These are phyloP conservation scores for Amyelois transitella DNA, from an alignment of 1,140 invertebrate genomes.

Conservation along the genomic window DNA sequence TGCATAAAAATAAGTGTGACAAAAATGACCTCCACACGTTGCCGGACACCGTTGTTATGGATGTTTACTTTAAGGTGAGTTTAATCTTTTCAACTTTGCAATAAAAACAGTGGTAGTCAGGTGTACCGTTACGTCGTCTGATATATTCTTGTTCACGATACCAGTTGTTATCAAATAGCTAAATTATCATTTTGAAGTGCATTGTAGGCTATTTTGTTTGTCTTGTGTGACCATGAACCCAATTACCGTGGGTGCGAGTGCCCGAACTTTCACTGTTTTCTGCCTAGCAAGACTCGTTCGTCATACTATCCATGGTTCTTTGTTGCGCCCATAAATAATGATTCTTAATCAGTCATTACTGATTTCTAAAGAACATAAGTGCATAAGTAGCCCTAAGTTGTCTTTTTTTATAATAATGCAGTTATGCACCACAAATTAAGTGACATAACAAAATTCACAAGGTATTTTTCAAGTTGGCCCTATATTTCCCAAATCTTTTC, in stretches of 20 bases:
- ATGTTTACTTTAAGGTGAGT: slow-evolving; percentile 80
- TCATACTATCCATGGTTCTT: slow-evolving; percentile 23
- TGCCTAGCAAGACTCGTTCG: slow-evolving; percentile 14
- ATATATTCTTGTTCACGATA: slow-evolving; percentile 19
- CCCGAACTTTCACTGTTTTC: slow-evolving; percentile 38
- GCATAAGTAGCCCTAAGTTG: neutral
- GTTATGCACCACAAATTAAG: no score
- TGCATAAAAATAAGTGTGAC: slow-evolving; percentile 64
- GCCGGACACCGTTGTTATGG: slow-evolving; percentile 78
- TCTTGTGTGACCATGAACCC: slow-evolving; percentile 11
- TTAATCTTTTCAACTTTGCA: slow-evolving; percentile 31
- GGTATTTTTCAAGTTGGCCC: no score
- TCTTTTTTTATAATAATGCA: no score
- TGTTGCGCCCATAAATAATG: slow-evolving; percentile 16
- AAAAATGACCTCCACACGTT: slow-evolving; percentile 62
- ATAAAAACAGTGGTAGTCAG: slow-evolving; percentile 40
- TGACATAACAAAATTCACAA: no score
- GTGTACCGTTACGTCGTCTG: slow-evolving; percentile 41
- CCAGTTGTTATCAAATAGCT: slow-evolving; percentile 6
- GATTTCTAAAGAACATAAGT: neutral
- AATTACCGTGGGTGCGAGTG: slow-evolving; percentile 5
- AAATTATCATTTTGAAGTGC: neutral
- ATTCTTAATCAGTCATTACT: slow-evolving; percentile 4
- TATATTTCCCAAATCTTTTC: no score
- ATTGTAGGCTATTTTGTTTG: neutral